phyloP scores from a whole-genome alignment of 2,888 invertebrate species.

The Koerneria pararmatus region DNA sequence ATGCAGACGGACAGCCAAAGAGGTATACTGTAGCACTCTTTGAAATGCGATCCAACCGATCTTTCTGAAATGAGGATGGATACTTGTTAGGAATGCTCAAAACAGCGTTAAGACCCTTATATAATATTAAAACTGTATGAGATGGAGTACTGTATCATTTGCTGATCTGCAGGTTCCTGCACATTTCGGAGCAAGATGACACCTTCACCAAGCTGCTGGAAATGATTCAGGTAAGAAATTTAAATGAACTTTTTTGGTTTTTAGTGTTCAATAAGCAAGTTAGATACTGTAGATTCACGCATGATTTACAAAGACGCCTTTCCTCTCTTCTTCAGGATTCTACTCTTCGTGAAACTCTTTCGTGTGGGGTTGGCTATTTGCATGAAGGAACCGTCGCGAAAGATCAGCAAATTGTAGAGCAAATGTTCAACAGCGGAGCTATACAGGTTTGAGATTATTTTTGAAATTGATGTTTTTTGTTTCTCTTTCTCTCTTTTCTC shows the following conservation, averaged over 20 bases:
- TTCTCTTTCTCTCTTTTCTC: too few relatives aligned
- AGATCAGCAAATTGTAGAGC: constrained; percentile 86
- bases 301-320: too few relatives aligned
- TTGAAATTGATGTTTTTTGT: too few relatives aligned
- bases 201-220: constrained; percentile 66
- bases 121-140: too few relatives aligned
- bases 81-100: too few relatives aligned
- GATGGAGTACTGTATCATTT: too few relatives aligned
- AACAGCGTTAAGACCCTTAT: too few relatives aligned
- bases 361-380: constrained; percentile 91
- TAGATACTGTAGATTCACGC: constrained; percentile 77
- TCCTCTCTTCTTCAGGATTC: constrained; percentile 74
- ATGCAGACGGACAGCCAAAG: constrained; percentile 65
- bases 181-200: constrained; percentile 61
- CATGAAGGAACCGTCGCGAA: constrained; percentile 84
- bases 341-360: constrained; percentile 82
- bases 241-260: constrained; percentile 14
- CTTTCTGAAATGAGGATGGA: too few relatives aligned
- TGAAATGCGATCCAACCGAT: too few relatives aligned
- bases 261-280: not conserved
- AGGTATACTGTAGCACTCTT: too few relatives aligned
- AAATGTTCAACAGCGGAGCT: constrained; percentile 86
- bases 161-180: too few relatives aligned
- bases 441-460: too few relatives aligned
- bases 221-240: constrained; percentile 69